Percentiles rank a stretch among this genome's conserved stretches.
Evolutionary conservation across 2,797 vertebrate species (phyloP).

Genomic region (Tangara arthus): DNA sequence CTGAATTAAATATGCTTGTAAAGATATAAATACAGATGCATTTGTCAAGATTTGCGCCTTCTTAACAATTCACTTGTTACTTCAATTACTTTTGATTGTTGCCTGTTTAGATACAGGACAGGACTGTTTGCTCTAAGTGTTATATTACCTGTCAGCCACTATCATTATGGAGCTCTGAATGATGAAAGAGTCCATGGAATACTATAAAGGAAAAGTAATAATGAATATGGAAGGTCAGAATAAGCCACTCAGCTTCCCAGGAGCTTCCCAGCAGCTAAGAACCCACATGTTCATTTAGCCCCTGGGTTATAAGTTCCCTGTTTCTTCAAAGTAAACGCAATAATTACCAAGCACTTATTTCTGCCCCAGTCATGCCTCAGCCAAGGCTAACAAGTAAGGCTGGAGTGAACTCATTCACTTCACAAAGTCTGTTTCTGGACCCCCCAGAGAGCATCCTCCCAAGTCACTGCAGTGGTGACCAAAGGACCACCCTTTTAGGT

Average conservation of each 20-base stretch:
- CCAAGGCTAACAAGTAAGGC: background rate
- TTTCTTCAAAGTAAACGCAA: background rate
- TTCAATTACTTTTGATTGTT: background rate
- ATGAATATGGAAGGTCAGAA: background rate
- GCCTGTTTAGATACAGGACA: background rate
- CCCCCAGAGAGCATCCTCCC: accelerated
- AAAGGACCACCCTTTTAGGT: background rate
- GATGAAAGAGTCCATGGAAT: background rate
- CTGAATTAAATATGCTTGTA: background rate
- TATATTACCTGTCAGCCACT: background rate
- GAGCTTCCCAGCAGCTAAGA: background rate
- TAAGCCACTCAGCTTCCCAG: background rate
- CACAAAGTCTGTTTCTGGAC: background rate
- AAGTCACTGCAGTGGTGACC: background rate
- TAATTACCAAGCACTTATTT: background rate
- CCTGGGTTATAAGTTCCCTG: background rate
- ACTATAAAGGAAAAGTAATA: background rate
- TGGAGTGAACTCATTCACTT: background rate
- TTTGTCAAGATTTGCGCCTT: background rate
- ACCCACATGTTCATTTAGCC: background rate
- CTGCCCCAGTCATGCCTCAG: background rate
- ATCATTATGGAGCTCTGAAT: background rate
- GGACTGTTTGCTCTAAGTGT: background rate
- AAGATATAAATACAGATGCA: background rate
- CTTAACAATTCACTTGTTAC: background rate